Conservation (phyloP, 2,888 invertebrate species). For the Copidosoma aretas region DNA sequence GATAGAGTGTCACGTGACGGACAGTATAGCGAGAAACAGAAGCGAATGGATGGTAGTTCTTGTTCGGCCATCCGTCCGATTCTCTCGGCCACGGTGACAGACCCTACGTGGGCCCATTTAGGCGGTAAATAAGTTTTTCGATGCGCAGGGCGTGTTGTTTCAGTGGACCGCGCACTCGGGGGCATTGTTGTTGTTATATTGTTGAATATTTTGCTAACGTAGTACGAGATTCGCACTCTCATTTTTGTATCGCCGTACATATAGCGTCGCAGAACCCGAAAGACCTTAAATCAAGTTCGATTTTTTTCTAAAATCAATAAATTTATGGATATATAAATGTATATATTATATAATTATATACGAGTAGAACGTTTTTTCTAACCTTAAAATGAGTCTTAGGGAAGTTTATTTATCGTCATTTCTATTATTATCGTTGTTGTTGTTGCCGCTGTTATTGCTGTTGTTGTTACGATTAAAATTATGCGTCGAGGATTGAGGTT, state of each 20-base stretch:
- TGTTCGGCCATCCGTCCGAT: slow-evolving; percentile 45
- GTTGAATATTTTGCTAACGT: slow-evolving; percentile 32
- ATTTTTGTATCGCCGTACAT: background rate
- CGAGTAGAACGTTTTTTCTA: no score
- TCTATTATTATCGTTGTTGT: background rate
- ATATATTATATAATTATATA: background rate
- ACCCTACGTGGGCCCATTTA: slow-evolving; percentile 19
- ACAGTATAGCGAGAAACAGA: background rate
- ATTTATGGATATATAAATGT: background rate
- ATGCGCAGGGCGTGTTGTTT: slow-evolving; percentile 7
- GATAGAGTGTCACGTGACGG: background rate
- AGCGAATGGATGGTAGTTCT: slow-evolving; percentile 44
- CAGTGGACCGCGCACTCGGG: background rate
- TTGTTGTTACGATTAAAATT: no score
- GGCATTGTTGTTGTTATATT: background rate
- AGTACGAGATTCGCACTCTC: slow-evolving; percentile 8
- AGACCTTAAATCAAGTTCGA: slow-evolving; percentile 36
- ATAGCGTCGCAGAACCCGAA: slow-evolving; percentile 12
- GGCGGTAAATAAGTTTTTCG: background rate
- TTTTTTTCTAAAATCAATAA: slow-evolving; percentile 30
- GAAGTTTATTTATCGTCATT: no score
- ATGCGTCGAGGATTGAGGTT: no score
- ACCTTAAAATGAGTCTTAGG: no score
- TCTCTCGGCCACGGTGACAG: slow-evolving; percentile 7
- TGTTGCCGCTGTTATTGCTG: background rate